Conservation (phyloP, 2,888 invertebrate genomes). For the Mongoloraphidia duomilia region DNA sequence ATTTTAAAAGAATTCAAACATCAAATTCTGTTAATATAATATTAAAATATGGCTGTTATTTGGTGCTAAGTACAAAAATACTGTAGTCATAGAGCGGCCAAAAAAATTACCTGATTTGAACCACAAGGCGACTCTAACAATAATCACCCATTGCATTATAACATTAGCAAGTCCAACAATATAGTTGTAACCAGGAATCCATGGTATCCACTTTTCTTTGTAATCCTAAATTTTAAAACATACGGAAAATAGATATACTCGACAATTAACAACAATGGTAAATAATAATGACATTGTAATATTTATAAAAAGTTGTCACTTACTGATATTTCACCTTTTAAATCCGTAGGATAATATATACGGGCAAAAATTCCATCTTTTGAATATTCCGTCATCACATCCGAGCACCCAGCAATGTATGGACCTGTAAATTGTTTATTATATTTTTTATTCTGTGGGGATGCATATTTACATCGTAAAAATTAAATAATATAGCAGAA, state of each 20-base stretch:
- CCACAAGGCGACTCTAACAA: constrained; percentile 25
- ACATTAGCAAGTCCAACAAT: constrained; percentile 34
- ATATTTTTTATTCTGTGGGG: too few species aligned
- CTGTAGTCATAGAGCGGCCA: too few species aligned
- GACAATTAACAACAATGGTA: background rate
- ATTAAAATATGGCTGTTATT: too few species aligned
- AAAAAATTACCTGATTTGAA: constrained; percentile 21
- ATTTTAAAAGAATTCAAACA: background rate
- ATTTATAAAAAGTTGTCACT: constrained; percentile 10
- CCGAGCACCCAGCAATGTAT: constrained; percentile 39
- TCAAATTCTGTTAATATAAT: background rate
- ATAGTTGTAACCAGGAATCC: constrained; percentile 40
- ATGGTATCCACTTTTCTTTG: constrained; percentile 35
- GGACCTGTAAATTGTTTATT: constrained; percentile 22
- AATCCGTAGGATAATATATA: constrained; percentile 40
- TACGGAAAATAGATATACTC: constrained; percentile 3
- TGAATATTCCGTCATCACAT: constrained; percentile 39
- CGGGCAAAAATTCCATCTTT: constrained; percentile 37
- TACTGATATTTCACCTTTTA: constrained; percentile 28
- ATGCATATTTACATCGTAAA: too few species aligned
- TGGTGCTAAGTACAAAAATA: too few species aligned
- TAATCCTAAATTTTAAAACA: constrained; percentile 26
- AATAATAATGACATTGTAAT: background rate
- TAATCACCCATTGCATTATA: constrained; percentile 25
- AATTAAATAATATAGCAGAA: too few species aligned